Conservation (phyloP, 2,888 invertebrate species). For the Pycnomerus fuliginosus region DNA sequence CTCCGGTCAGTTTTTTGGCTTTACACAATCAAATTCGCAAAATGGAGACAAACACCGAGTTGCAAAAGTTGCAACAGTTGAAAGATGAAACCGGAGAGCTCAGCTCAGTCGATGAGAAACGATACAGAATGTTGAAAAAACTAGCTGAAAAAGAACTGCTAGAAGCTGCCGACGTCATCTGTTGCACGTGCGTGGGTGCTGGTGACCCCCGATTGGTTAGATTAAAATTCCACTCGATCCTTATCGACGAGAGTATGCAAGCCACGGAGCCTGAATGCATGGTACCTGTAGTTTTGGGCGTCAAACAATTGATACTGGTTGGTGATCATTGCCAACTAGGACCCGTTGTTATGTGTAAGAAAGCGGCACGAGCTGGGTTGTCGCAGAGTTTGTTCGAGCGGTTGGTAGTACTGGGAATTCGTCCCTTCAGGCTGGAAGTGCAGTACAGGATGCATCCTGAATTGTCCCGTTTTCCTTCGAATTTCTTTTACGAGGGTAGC, state of each 20-base stretch:
- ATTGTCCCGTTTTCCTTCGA: slow-evolving; percentile 95
- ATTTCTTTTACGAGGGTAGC: slow-evolving; percentile 99
- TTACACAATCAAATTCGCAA: slow-evolving; percentile 96
- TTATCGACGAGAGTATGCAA: slow-evolving; percentile 93
- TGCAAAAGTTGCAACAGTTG: slow-evolving; percentile 91
- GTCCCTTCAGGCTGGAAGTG: slow-evolving; percentile 94
- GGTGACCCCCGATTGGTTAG: slow-evolving; percentile 93
- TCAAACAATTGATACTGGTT: slow-evolving; percentile 93
- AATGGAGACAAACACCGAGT: slow-evolving; percentile 88
- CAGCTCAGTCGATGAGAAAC: slow-evolving; percentile 91
- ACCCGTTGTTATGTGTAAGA: slow-evolving; percentile 99
- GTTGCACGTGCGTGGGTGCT: slow-evolving; percentile 98
- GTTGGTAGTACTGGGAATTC: slow-evolving; percentile 93
- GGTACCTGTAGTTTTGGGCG: slow-evolving; percentile 98
- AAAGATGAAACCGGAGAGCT: slow-evolving; percentile 99
- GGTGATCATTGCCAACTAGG: slow-evolving; percentile 99
- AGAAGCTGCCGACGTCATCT: slow-evolving; percentile 97
- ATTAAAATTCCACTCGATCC: slow-evolving; percentile 92
- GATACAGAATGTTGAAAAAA: slow-evolving; percentile 88
- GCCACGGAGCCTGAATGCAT: slow-evolving; percentile 96
- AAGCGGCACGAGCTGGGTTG: slow-evolving; percentile 94
- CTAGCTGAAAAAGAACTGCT: slow-evolving; percentile 86
- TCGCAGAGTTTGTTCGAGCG: slow-evolving; percentile 97
- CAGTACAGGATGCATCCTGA: slow-evolving; percentile 99
- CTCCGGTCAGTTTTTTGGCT: slow-evolving; percentile 94